phyloP scores from a whole-genome alignment of 1,140 invertebrate species.

The Drosophila sturtevanti region DNA sequence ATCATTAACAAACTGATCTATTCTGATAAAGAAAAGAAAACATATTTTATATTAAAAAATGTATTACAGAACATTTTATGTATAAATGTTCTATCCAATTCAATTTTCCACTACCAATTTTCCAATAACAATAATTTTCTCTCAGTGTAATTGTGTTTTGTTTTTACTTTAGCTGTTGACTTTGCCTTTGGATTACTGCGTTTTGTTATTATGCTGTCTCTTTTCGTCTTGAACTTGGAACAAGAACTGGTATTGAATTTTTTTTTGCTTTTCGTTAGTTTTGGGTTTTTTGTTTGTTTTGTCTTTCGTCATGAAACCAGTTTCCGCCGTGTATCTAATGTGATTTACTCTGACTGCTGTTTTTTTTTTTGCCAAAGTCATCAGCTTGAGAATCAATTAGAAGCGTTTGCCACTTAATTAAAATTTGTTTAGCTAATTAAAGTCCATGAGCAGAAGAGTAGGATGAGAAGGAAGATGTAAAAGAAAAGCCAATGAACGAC shows the following conservation, averaged over 20 bases:
- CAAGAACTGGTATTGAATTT: slow-evolving; percentile 69
- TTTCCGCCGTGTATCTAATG: slow-evolving; percentile 42
- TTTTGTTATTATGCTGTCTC: slow-evolving; percentile 54
- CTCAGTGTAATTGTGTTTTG: slow-evolving; percentile 13
- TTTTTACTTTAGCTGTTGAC: slow-evolving; percentile 30
- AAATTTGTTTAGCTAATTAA: slow-evolving; percentile 75
- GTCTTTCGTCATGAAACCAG: slow-evolving; percentile 31
- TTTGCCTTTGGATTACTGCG: slow-evolving; percentile 25
- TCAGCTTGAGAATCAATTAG: slow-evolving; percentile 65
- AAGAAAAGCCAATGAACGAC: slow-evolving; percentile 70
- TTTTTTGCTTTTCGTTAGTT: slow-evolving; percentile 31
- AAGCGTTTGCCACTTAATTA: slow-evolving; percentile 69
- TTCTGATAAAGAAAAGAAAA: background rate
- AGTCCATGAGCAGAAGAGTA: slow-evolving; percentile 17
- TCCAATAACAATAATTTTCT: too few species aligned
- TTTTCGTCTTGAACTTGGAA: slow-evolving; percentile 66
- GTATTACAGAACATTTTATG: too few species aligned
- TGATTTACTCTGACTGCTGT: slow-evolving; percentile 34
- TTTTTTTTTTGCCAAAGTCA: slow-evolving; percentile 1
- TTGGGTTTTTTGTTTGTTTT: slow-evolving; percentile 18
- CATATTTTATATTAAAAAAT: background rate
- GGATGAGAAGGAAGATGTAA: background rate
- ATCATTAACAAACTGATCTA: background rate
- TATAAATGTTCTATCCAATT: too few species aligned
- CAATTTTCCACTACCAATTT: too few species aligned